Percentiles rank a stretch among this genome's conserved stretches.
These are phyloP conservation scores for Sarcophaga variegata DNA, from an alignment of 2,888 invertebrate species.

Conservation along the genomic window DNA sequence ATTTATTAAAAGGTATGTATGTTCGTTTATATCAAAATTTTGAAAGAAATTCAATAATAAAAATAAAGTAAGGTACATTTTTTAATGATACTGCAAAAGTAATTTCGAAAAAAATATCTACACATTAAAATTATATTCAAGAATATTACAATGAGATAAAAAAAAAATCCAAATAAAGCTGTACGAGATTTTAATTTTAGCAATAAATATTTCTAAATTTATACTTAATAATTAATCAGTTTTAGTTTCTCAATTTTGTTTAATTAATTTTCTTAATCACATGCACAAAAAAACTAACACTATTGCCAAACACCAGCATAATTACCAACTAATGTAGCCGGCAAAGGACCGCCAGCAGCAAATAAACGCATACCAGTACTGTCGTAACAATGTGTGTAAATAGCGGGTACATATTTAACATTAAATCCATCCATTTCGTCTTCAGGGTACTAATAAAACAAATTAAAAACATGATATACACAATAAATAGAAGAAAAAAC, in stretches of 20 bases:
- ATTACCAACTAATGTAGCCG: conserved; percentile 95
- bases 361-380: conserved; percentile 94
- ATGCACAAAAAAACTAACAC: conserved; percentile 51
- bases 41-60: no score
- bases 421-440: conserved; percentile 92
- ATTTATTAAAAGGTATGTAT: no score
- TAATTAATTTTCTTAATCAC: conserved; percentile 36
- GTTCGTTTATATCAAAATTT: no score
- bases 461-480: conserved; percentile 31
- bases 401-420: conserved; percentile 94
- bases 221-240: conserved; percentile 69
- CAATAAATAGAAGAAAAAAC: conserved; percentile 52
- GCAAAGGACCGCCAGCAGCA: conserved; percentile 96
- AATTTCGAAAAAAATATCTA: no score
- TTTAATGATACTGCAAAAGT: no score
- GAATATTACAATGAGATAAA: neutral
- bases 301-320: conserved; percentile 97
- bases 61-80: no score
- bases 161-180: neutral
- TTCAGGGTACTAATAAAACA: conserved; percentile 88
- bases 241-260: conserved; percentile 67
- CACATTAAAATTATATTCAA: no score
- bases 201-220: conserved; percentile 41
- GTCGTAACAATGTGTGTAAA: conserved; percentile 98
- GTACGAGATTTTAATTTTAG: conserved; percentile 11